A percentile compares a stretch with the other conserved stretches of the same genome.
phyloP scores from a whole-genome alignment of 2,113 vertebrate species.

The Xyrauchen texanus region DNA sequence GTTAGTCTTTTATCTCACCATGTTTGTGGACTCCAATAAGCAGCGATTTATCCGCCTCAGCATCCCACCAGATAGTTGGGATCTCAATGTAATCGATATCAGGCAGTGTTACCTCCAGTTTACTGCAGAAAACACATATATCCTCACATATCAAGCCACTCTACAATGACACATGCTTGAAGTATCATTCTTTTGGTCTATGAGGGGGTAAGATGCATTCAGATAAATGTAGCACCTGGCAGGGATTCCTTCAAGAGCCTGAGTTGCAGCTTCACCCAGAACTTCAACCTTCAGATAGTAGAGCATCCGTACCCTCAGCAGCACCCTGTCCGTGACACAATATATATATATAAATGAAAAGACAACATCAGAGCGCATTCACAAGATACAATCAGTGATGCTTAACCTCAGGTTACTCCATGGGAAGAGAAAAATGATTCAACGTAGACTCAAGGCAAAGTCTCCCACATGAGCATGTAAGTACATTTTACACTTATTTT shows the following conservation, averaged over 20 bases:
- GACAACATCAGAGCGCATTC: no score
- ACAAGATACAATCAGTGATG: no score
- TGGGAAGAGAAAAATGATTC: no score
- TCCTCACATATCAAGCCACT: no score
- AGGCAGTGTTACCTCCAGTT: slow-evolving; percentile 88
- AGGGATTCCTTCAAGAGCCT: slow-evolving; percentile 83
- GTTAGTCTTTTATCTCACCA: slow-evolving; percentile 66
- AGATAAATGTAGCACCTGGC: slow-evolving; percentile 78
- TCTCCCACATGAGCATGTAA: no score
- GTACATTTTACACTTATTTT: no score
- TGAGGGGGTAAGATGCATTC: neutral
- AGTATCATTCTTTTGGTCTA: neutral
- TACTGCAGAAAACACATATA: slow-evolving; percentile 72
- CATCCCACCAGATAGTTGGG: slow-evolving; percentile 93
- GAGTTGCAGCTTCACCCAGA: slow-evolving; percentile 88
- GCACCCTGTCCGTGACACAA: slow-evolving; percentile 77
- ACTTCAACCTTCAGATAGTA: slow-evolving; percentile 98
- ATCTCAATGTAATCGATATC: slow-evolving; percentile 97
- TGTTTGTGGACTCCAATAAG: slow-evolving; percentile 96
- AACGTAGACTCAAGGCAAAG: no score
- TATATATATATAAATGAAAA: no score
- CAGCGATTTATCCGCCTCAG: slow-evolving; percentile 93
- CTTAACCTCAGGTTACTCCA: no score
- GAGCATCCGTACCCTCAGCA: slow-evolving; percentile 92
- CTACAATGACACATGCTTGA: no score